Evolutionary conservation across 2,888 invertebrate genomes (phyloP).

Genomic region (Acleris holmiana): DNA sequence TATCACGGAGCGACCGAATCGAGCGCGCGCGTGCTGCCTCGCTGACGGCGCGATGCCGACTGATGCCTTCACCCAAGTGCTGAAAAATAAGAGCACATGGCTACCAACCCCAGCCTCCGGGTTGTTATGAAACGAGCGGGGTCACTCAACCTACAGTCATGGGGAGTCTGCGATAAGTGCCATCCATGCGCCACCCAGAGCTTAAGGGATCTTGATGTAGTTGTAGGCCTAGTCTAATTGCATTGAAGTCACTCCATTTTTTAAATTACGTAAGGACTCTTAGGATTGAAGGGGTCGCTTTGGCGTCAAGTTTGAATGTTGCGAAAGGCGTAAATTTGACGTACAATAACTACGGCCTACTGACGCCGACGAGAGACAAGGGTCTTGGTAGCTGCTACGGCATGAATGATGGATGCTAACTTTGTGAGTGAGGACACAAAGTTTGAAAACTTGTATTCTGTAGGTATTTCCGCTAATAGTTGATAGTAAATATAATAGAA

Average conservation of each 20-base stretch:
- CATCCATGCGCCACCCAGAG: slow-evolving; percentile 31
- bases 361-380: slow-evolving; percentile 27
- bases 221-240: slow-evolving; percentile 49
- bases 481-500: slow-evolving; percentile 3
- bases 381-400: slow-evolving; percentile 11
- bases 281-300: slow-evolving; percentile 17
- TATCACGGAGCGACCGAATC: slow-evolving; percentile 38
- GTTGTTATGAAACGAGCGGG: slow-evolving; percentile 67
- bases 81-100: slow-evolving; percentile 70
- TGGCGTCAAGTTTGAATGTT: slow-evolving; percentile 21
- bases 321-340: slow-evolving; percentile 27
- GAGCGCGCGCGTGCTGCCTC: slow-evolving; percentile 47
- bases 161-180: slow-evolving; percentile 51
- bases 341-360: slow-evolving; percentile 20
- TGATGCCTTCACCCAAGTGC: slow-evolving; percentile 55
- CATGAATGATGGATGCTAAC: slow-evolving; percentile 26
- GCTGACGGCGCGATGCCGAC: slow-evolving; percentile 63
- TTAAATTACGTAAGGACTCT: slow-evolving; percentile 33
- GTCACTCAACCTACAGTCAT: slow-evolving; percentile 71
- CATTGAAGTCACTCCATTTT: slow-evolving; percentile 25
- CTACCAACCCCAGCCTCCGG: slow-evolving; percentile 57
- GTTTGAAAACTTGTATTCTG: slow-evolving; percentile 6
- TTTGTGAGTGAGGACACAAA: slow-evolving; percentile 18
- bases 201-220: slow-evolving; percentile 44
- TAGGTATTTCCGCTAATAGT: background rate